A percentile compares a stretch with the other conserved stretches of the same genome.
Conservation (phyloP, 1,140 invertebrate species). For the Drosophila pectinifera region DNA sequence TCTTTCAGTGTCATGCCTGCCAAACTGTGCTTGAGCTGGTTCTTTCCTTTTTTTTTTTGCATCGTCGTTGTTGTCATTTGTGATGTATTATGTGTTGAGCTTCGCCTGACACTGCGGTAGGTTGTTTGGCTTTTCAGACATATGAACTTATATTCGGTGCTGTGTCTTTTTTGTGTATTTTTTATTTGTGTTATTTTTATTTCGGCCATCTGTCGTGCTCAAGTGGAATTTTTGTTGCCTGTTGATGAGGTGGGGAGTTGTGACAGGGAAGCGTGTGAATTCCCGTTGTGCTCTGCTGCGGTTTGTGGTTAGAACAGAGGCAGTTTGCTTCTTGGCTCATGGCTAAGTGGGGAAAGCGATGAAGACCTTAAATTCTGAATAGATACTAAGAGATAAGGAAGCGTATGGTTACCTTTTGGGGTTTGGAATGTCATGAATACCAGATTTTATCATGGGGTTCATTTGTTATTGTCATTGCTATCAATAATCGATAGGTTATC, state of each 20-base stretch:
- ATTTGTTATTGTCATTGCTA: no score
- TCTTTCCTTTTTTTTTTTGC: constrained; percentile 16
- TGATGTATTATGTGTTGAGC: constrained; percentile 59
- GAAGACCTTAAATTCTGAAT: constrained; percentile 14
- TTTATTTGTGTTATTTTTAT: constrained; percentile 25
- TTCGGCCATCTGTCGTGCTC: constrained; percentile 58
- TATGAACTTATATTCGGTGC: constrained; percentile 43
- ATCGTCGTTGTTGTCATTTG: constrained; percentile 37
- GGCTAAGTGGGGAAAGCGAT: not conserved
- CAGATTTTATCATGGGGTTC: constrained; percentile 18
- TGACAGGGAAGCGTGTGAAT: constrained; percentile 43
- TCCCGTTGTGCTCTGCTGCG: constrained; percentile 17
- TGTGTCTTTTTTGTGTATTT: not conserved
- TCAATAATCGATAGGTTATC: constrained; percentile 20
- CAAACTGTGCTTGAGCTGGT: constrained; percentile 21
- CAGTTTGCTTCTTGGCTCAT: constrained; percentile 22
- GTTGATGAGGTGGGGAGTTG: constrained; percentile 13
- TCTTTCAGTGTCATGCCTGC: constrained; percentile 11
- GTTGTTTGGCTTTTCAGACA: constrained; percentile 56
- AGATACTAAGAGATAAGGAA: constrained; percentile 1
- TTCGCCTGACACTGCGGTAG: constrained; percentile 57
- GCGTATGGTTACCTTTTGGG: not conserved
- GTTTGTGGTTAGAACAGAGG: constrained; percentile 44
- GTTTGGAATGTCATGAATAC: constrained; percentile 16
- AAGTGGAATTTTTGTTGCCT: constrained; percentile 43